Base-by-base conservation (phyloP, 2,888 invertebrate species). In the Eilema sororculum region DNA sequence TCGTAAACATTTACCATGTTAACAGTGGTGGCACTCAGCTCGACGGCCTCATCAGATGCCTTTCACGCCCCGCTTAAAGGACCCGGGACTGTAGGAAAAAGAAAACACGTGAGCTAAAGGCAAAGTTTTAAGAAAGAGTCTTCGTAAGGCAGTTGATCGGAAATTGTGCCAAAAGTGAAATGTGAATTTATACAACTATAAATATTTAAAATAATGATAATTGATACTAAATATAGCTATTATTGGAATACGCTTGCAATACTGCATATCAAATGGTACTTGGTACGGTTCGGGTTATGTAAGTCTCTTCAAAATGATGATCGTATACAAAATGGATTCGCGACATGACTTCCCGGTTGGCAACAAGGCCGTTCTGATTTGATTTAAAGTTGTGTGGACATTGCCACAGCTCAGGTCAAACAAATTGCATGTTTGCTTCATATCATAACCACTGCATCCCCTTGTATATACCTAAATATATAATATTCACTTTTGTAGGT, bases 201-300 rank as follows among this genome's bases (percentile, higher is more conserved):
- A 52, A 52, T 52, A 52, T 52, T 52, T 52, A 9, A 46, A 46
- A 20, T 46, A 16, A 52, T 52, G 52, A n/a, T 52, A 52, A 52
- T 52, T 52, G 20, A 20, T n/a, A 52, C 52, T 52, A 52, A 46
- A 46, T 20, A 46, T 46, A 52, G 16, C 8, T 52, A n/a, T 52
- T 52, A 52, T 52, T 52, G 8, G 20, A n/a, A n/a, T 2, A 9
- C n/a, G 52, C 9, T n/a, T 52, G 52, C 52, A 52, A 66, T 66
- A 33, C 22, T 56, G 65, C 65, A 66, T 75, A 67, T 13, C 46
- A 61, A 59, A 58, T 20, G 69, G 76, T 80, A 65, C 76, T 80
- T 75, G 78, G 75, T 74, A 80, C 75, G 60, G n/a, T 5, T 3
- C 12, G n/a, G 28, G 56, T 30, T 56, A 52, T 52, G n/a, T 52